These are phyloP conservation scores for Actinopyga echinites DNA, from an alignment of 53 echinoderm and acorn worm species.

Conservation along the genomic window DNA sequence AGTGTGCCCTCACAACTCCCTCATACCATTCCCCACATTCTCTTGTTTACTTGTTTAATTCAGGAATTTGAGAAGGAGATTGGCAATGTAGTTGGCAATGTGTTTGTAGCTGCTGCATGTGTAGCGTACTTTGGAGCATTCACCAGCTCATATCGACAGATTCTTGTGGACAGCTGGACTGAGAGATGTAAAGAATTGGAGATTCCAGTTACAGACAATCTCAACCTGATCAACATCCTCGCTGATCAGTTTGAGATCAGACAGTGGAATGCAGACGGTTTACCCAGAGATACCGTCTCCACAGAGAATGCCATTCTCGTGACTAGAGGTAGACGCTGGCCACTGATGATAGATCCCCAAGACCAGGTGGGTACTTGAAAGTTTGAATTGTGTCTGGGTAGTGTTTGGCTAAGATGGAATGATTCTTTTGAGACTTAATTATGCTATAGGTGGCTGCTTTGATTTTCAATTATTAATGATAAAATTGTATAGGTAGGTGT, in stretches of 20 bases:
- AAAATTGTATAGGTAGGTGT: too few species aligned
- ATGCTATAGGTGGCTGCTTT: too few species aligned
- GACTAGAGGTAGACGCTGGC: slow-evolving; percentile 94
- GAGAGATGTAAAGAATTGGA: slow-evolving; percentile 86
- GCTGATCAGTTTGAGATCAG: slow-evolving; percentile 98
- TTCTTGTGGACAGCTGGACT: slow-evolving; percentile 88
- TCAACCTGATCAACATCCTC: slow-evolving; percentile 85
- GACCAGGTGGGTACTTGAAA: slow-evolving; percentile 73
- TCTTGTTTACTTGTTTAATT: not conserved
- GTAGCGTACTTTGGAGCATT: slow-evolving; percentile 99
- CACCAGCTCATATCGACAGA: slow-evolving; percentile 87
- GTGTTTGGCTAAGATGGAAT: too few species aligned
- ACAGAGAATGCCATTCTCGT: slow-evolving; percentile 99
- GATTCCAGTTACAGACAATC: slow-evolving; percentile 90
- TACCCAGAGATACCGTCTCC: slow-evolving; percentile 94
- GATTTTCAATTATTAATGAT: too few species aligned
- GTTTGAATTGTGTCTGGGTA: too few species aligned
- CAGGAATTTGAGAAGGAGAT: slow-evolving; percentile 98
- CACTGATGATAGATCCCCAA: slow-evolving; percentile 99
- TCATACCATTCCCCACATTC: not conserved
- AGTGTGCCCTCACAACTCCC: not conserved
- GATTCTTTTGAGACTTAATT: too few species aligned
- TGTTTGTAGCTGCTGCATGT: slow-evolving; percentile 97
- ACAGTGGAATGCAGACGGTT: slow-evolving; percentile 98
- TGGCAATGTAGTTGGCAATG: slow-evolving; percentile 95